These are phyloP conservation scores for Ruditapes philippinarum DNA, from an alignment of 1,140 invertebrate species.

Conservation along the genomic window DNA sequence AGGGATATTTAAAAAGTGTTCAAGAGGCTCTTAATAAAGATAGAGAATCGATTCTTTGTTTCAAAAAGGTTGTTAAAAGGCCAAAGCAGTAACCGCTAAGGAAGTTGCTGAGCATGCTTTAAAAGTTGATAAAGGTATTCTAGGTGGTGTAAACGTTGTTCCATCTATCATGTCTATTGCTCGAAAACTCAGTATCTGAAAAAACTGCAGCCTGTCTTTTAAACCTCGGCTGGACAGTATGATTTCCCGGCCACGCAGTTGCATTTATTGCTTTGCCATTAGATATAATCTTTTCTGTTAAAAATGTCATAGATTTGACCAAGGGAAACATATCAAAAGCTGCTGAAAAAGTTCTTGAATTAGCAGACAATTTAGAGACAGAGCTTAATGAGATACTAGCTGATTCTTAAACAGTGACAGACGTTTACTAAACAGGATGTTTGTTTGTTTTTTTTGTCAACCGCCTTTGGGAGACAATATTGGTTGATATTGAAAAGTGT, in stretches of 20 bases:
- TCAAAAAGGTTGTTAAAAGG: neutral
- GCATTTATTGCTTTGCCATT: neutral
- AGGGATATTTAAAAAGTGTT: neutral
- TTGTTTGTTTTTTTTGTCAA: too few relatives aligned
- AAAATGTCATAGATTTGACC: neutral
- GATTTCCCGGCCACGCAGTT: neutral
- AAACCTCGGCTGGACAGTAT: neutral
- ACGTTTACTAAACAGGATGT: too few relatives aligned
- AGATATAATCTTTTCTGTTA: neutral
- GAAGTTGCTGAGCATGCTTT: neutral
- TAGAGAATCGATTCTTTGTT: neutral
- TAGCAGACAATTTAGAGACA: neutral
- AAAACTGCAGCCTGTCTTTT: neutral
- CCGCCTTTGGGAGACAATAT: too few relatives aligned
- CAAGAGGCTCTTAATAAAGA: neutral
- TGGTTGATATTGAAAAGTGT: too few relatives aligned
- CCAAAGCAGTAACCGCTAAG: neutral
- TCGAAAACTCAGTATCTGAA: neutral
- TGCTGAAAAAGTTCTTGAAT: neutral
- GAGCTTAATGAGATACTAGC: neutral
- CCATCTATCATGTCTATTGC: too few relatives aligned
- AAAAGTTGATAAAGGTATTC: neutral
- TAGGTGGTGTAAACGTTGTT: neutral
- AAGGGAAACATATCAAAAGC: neutral
- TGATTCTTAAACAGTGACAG: too few relatives aligned